Conservation (phyloP, 2,797 vertebrate genomes). For the Sebastes alutus region DNA sequence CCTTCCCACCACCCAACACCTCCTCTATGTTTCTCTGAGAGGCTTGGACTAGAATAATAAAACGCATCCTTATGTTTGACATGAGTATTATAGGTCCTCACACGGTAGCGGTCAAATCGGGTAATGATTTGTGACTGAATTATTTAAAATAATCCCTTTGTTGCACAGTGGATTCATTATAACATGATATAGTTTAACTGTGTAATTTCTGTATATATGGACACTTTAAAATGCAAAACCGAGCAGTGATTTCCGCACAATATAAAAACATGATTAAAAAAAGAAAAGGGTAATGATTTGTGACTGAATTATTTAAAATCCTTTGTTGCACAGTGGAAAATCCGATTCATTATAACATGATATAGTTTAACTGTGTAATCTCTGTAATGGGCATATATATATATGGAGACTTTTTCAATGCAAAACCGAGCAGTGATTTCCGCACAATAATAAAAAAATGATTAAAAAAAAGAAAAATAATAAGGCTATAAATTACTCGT, state of each 20-base stretch:
- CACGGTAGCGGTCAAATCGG: not conserved
- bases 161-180: not conserved
- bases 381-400: not conserved
- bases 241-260: slow-evolving; percentile 7
- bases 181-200: not conserved
- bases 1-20: not conserved
- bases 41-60: slow-evolving; percentile 57
- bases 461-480: slow-evolving; percentile 16
- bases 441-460: not conserved
- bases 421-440: slow-evolving; percentile 13
- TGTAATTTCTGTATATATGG: not conserved
- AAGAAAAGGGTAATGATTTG: not conserved
- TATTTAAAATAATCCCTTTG: not conserved
- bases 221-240: not conserved
- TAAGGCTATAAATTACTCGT: not conserved
- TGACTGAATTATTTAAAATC: not conserved
- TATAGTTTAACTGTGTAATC: not conserved
- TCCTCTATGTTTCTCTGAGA: slow-evolving; percentile 13
- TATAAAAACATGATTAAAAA: not conserved
- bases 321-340: not conserved
- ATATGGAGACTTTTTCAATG: not conserved
- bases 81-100: not conserved
- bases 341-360: not conserved
- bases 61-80: slow-evolving; percentile 19
- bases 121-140: not conserved